These are phyloP conservation scores for Indri indri DNA, from an alignment of 2,113 vertebrate genomes.

Conservation along the genomic window DNA sequence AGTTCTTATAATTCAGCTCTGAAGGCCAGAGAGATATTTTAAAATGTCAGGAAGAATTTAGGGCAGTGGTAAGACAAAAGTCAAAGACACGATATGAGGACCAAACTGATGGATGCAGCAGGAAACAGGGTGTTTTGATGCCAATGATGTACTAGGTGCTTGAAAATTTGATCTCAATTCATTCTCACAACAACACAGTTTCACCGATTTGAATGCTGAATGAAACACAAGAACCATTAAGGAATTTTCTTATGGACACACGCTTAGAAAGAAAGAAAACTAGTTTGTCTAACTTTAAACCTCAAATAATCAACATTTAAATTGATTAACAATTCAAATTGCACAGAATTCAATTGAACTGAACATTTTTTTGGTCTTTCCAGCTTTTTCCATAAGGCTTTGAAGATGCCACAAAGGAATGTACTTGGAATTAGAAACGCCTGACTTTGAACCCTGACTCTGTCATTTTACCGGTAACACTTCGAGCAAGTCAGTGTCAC, in stretches of 20 bases:
- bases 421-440: conserved; percentile 28
- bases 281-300: background rate
- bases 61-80: background rate
- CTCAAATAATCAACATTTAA: background rate
- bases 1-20: background rate
- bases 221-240: background rate
- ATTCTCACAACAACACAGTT: background rate
- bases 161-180: background rate
- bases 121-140: background rate
- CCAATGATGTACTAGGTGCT: background rate
- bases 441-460: background rate
- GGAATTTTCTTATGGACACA: background rate
- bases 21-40: background rate
- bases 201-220: background rate
- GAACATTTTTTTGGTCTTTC: background rate
- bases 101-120: background rate
- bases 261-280: background rate
- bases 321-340: background rate
- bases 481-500: background rate
- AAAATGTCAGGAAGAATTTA: background rate
- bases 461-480: background rate
- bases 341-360: background rate
- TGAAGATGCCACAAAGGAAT: background rate
- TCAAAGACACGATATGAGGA: background rate
- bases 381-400: background rate